Evolutionary conservation across 2,113 vertebrate species (phyloP).

Genomic region (Prunella fulvescens): DNA sequence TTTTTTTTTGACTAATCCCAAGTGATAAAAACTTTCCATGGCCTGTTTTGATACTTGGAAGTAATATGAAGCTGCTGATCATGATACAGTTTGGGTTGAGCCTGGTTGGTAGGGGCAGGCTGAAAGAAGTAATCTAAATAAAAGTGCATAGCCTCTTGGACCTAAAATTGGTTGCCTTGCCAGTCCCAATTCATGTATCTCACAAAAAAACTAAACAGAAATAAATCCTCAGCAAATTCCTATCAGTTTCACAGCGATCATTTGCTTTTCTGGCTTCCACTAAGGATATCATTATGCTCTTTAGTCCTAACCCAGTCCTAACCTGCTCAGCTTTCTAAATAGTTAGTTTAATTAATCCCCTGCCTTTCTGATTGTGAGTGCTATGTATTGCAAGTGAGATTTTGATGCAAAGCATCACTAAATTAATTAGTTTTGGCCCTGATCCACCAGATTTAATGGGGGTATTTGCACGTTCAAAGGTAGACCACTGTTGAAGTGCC

Average conservation of each 20-base stretch:
- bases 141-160: conserved; percentile 6
- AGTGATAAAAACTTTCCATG: background rate
- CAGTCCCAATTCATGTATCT: background rate
- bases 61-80: background rate
- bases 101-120: background rate
- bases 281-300: conserved; percentile 36
- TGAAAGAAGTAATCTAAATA: conserved; percentile 24
- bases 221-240: conserved; percentile 21
- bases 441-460: conserved; percentile 51
- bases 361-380: conserved; percentile 35
- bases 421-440: conserved; percentile 62
- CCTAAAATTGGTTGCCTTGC: background rate
- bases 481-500: conserved; percentile 47
- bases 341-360: conserved; percentile 57
- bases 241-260: conserved; percentile 33
- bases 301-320: conserved; percentile 47
- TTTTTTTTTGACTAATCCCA: background rate
- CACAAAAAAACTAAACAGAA: background rate
- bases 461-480: conserved; percentile 44
- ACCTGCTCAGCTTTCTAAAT: conserved; percentile 42
- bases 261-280: conserved; percentile 24
- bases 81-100: background rate
- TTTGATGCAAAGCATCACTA: conserved; percentile 48
- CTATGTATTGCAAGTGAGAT: conserved; percentile 14
- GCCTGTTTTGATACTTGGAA: background rate